Percentiles rank a stretch among this genome's conserved stretches.
Conservation (phyloP, 1,140 invertebrate species). For the Zeugodacus cucurbitae region DNA sequence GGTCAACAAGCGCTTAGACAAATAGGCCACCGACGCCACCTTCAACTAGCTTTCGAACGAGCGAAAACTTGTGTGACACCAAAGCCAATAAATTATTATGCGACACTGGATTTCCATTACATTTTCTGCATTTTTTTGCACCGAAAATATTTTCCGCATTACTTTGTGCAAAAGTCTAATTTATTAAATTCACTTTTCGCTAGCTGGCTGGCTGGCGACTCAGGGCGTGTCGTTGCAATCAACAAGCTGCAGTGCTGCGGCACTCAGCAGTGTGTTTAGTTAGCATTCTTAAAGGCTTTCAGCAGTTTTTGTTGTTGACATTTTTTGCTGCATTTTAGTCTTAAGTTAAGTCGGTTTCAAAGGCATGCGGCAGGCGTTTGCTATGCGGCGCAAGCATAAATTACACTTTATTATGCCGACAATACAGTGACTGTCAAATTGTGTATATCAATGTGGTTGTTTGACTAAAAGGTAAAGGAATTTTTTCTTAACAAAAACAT, state of each 20-base stretch:
- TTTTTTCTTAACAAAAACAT: neutral
- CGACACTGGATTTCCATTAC: constrained; percentile 26
- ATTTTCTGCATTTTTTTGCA: neutral
- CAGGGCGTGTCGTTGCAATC: neutral
- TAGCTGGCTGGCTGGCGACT: neutral
- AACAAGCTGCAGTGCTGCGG: neutral
- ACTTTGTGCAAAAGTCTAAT: neutral
- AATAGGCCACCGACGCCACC: neutral
- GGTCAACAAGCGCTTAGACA: neutral
- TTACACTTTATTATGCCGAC: too few relatives aligned
- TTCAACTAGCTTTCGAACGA: neutral
- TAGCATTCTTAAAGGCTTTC: neutral
- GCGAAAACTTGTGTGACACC: neutral
- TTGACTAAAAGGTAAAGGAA: neutral
- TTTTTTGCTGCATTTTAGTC: neutral
- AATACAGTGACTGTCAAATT: neutral
- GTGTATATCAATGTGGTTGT: neutral
- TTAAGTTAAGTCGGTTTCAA: neutral
- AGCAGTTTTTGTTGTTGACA: neutral
- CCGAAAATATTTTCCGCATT: constrained; percentile 7
- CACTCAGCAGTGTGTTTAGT: neutral
- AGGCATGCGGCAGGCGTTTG: neutral
- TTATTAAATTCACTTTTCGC: neutral
- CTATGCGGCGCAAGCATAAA: too few relatives aligned
- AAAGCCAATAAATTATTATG: constrained; percentile 23